These are phyloP conservation scores for Coenonympha glycerion DNA, from an alignment of 2,888 invertebrate species.

Conservation along the genomic window DNA sequence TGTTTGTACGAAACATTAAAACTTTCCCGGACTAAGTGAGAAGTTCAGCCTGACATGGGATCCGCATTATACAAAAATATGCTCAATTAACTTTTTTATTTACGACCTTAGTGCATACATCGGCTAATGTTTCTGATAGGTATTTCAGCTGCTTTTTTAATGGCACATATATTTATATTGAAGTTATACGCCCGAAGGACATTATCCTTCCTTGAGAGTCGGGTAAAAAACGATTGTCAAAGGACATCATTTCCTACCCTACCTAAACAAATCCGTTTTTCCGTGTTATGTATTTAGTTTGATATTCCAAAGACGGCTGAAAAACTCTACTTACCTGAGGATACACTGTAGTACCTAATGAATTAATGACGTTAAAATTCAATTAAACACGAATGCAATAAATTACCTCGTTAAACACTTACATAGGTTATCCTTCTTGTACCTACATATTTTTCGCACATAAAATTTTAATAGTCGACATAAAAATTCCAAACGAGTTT, in stretches of 20 bases:
- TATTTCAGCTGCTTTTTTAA: not conserved
- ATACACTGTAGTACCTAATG: not conserved
- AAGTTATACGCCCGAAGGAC: no score
- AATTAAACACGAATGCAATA: not conserved
- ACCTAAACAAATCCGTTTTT: no score
- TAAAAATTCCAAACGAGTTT: conserved; percentile 7
- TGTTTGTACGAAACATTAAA: conserved; percentile 55
- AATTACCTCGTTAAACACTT: not conserved
- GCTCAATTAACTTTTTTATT: conserved; percentile 39
- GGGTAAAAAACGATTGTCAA: no score
- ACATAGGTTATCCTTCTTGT: not conserved
- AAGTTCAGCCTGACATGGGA: conserved; percentile 54
- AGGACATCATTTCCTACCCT: no score
- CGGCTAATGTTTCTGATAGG: conserved; percentile 3
- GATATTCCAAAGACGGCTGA: not conserved
- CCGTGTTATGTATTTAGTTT: no score
- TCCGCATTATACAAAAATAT: conserved; percentile 61
- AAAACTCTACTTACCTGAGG: not conserved
- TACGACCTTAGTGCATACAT: conserved; percentile 22
- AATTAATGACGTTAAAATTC: not conserved
- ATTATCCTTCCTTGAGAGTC: no score
- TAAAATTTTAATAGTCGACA: conserved; percentile 2
- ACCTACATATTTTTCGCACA: conserved; percentile 7
- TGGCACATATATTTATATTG: not conserved
- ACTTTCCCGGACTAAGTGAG: conserved; percentile 48